phyloP scores from a whole-genome alignment of 2,888 invertebrate genomes.

The Liopterus haemorrhoidalis region DNA sequence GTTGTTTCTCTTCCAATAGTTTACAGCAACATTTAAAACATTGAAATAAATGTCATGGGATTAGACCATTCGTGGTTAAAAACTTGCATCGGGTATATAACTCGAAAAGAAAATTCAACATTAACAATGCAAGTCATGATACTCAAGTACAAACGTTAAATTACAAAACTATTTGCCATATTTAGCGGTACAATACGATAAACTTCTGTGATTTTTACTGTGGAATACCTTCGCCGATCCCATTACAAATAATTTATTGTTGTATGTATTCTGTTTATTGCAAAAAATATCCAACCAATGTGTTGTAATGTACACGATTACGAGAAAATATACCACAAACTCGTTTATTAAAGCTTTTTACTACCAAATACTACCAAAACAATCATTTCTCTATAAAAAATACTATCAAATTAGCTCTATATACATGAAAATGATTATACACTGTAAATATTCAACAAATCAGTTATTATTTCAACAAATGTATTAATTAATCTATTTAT shows the following conservation, averaged over 20 bases:
- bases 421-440: too few species aligned
- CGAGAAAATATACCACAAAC: too few species aligned
- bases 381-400: too few species aligned
- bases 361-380: too few species aligned
- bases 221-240: conserved; percentile 17
- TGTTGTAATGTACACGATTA: too few species aligned
- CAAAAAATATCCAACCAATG: too few species aligned
- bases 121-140: conserved; percentile 21
- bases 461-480: too few species aligned
- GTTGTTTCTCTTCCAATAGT: conserved; percentile 21
- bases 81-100: conserved; percentile 17
- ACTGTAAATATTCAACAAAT: too few species aligned
- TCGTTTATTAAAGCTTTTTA: too few species aligned
- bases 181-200: conserved; percentile 24
- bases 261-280: conserved; percentile 11
- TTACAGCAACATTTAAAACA: conserved; percentile 17
- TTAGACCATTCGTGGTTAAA: conserved; percentile 19
- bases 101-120: conserved; percentile 12
- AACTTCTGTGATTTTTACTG: conserved; percentile 24
- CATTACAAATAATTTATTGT: conserved; percentile 25
- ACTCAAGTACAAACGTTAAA: conserved; percentile 8
- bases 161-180: conserved; percentile 26
- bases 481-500: too few species aligned
- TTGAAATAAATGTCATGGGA: conserved; percentile 12
- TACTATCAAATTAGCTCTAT: too few species aligned